Conservation (phyloP, 1,140 invertebrate species). For the Vanessa tameamea region DNA sequence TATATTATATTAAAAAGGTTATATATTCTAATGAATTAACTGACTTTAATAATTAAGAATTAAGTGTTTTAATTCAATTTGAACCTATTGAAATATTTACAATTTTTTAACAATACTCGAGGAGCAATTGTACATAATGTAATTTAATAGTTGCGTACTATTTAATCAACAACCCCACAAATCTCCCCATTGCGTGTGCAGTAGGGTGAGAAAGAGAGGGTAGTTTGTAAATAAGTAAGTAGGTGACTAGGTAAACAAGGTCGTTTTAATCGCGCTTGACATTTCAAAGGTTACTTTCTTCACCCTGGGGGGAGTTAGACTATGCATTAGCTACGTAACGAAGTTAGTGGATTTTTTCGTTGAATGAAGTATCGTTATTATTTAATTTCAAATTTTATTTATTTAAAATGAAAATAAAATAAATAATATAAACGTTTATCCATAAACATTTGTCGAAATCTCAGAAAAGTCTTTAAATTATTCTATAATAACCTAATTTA, state of each 20-base stretch:
- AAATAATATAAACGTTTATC: too few relatives aligned
- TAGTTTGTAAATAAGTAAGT: slow-evolving; percentile 18
- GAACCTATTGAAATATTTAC: neutral
- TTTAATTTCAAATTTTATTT: too few relatives aligned
- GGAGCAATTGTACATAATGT: neutral
- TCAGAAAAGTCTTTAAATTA: too few relatives aligned
- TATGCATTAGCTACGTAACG: neutral
- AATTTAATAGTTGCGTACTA: neutral
- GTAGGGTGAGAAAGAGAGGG: slow-evolving; percentile 8
- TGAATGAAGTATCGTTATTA: neutral
- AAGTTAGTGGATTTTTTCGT: neutral
- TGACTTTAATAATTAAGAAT: neutral
- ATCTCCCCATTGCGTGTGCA: slow-evolving; percentile 1
- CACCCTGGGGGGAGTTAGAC: neutral
- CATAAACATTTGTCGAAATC: too few relatives aligned
- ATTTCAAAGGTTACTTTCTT: slow-evolving; percentile 12
- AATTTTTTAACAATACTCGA: neutral
- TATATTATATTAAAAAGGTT: neutral
- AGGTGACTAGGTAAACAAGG: slow-evolving; percentile 21
- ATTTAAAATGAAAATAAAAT: too few relatives aligned
- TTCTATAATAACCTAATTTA: too few relatives aligned
- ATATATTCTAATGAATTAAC: neutral
- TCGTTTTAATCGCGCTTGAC: slow-evolving; percentile 5
- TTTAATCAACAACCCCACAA: slow-evolving; percentile 12
- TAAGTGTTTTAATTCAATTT: neutral